phyloP scores from a whole-genome alignment of 2,797 vertebrate species.

The Esox lucius region DNA sequence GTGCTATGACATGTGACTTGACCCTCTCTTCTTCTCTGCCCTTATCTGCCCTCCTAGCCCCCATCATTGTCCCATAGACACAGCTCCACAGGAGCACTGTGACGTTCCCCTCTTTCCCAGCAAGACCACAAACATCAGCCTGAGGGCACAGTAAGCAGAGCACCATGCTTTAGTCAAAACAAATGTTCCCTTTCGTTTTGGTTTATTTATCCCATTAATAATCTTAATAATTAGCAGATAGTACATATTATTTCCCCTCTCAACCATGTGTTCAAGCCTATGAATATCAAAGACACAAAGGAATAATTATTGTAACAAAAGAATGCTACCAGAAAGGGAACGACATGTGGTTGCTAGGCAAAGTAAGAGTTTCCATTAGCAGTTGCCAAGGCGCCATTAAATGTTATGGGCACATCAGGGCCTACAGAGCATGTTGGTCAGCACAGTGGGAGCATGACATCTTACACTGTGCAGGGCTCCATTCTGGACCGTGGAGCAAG shows the following conservation, averaged over 20 bases:
- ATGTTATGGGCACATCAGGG: conserved; percentile 81
- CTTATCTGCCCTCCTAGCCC: not conserved
- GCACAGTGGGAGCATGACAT: conserved; percentile 79
- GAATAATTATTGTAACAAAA: conserved; percentile 63
- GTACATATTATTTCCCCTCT: conserved; percentile 44
- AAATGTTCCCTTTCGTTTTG: conserved; percentile 70
- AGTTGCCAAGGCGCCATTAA: conserved; percentile 81
- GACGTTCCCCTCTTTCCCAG: conserved; percentile 53
- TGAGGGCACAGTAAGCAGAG: conserved; percentile 50
- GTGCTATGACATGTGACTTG: conserved; percentile 57
- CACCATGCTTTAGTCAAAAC: conserved; percentile 60
- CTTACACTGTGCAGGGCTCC: conserved; percentile 80
- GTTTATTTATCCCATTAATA: conserved; percentile 62
- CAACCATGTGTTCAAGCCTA: conserved; percentile 46
- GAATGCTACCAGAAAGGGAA: conserved; percentile 51
- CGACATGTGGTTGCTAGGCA: conserved; percentile 67
- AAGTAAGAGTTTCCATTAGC: conserved; percentile 80
- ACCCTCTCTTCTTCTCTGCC: conserved; percentile 19
- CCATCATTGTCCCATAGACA: conserved; percentile 8
- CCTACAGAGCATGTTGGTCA: conserved; percentile 73
- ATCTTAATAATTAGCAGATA: conserved; percentile 76
- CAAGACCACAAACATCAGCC: conserved; percentile 47
- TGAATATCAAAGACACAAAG: conserved; percentile 60
- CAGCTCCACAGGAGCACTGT: conserved; percentile 40
- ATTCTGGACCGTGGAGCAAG: conserved; percentile 69